Evolutionary conservation across 2,113 vertebrate genomes (phyloP), one percentile per base, ranked within the genome.

Genomic region (Trogon melanurus): DNA sequence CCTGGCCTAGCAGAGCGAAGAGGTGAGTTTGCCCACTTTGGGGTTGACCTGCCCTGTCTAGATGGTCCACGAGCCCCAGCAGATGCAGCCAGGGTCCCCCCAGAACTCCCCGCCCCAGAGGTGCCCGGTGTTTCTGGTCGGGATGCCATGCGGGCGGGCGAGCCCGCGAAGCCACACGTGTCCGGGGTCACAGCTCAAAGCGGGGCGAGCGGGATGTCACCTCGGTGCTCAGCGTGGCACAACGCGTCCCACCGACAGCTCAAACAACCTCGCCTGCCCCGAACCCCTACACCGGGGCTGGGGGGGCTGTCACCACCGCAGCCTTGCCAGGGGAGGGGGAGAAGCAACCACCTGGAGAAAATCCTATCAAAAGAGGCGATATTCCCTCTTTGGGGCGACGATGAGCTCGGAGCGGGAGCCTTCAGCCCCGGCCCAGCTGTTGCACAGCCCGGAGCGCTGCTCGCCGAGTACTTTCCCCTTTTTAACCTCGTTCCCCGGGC

Each of bases 31-130:
- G 32, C 16, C 34, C 79, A 10, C 14, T 53, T 30, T 30, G 62
- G 58, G 3, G 25, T 44, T 23, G 16, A 10, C 79, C 51, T 38
- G 8, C 34, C 38, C 73, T 60, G 73, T 41, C 34, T 18, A 3
- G 16, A 51, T 32, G 26, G n/a, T 27, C 74, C 60, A 11, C 1
- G 2, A 61, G 45, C 62, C 74, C 44, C 69, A 19, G 15, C 51
- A 34, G 15, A 36, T 41, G 12, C 44, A 22, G n/a, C 58, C 71
- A 7, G 16, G 29, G 34, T 36, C 7, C 3, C 83, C 29, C 48
- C 57, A 6, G 23, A 1, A 22, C 18, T 13, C 8, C 6, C 0
- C 1, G 1, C 23, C 60, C 45, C 8, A 0, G 5, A 1, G n/a
- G 23, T 13, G 4, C 51, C 47, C 1, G 5, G 54, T 1, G 32